A percentile compares a stretch with the other conserved stretches of the same genome.
phyloP scores from a whole-genome alignment of 2,888 invertebrate species.

The Meandrusa payeni region DNA sequence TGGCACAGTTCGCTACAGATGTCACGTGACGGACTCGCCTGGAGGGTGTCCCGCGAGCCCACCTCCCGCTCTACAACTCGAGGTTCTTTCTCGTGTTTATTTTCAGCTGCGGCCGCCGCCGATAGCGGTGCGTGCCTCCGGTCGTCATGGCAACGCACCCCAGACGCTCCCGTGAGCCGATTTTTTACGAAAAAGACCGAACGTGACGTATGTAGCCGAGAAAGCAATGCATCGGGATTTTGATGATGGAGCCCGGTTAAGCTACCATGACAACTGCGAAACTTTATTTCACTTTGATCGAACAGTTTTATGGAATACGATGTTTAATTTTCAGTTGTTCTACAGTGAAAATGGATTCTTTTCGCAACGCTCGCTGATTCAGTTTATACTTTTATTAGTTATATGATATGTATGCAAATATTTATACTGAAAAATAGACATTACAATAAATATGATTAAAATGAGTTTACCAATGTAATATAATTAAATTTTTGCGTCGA shows the following conservation, averaged over 20 bases:
- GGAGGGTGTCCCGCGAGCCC: constrained; percentile 19
- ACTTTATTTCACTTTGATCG: constrained; percentile 9
- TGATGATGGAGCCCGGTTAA: constrained; percentile 8
- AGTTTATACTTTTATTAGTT: no score
- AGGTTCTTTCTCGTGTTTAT: constrained; percentile 57
- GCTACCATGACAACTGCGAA: constrained; percentile 5
- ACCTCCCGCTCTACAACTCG: constrained; percentile 17
- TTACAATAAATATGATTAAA: no score
- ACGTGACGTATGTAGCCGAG: constrained; percentile 26
- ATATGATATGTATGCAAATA: no score
- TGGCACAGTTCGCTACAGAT: constrained; percentile 12
- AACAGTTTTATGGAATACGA: neutral
- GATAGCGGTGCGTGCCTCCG: constrained; percentile 52
- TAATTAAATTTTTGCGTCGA: no score
- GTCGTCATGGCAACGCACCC: constrained; percentile 69
- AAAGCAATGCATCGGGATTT: constrained; percentile 14
- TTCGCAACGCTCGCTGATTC: no score
- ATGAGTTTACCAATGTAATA: no score
- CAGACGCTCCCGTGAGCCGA: constrained; percentile 62
- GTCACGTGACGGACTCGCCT: constrained; percentile 26
- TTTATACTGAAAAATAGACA: no score
- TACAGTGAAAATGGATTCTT: no score
- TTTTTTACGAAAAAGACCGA: constrained; percentile 44
- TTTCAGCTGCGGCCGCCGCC: constrained; percentile 62
- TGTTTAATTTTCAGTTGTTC: neutral